Evolutionary conservation across 2,113 vertebrate genomes (phyloP).

Genomic region (Trichechus manatus): DNA sequence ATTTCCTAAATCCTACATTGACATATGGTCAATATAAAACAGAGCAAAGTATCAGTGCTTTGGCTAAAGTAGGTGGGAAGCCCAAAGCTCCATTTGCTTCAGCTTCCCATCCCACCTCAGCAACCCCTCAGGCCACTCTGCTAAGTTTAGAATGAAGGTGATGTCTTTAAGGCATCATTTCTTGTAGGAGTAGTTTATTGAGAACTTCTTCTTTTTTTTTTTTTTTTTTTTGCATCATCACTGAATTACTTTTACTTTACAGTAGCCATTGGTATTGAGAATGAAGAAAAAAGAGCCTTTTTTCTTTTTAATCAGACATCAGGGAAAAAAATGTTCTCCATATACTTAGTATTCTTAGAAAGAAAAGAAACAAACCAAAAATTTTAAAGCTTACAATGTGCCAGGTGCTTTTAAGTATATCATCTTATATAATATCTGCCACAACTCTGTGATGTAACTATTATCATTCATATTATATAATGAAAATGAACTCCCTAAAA

Average conservation of each 20-base stretch:
- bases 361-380: constrained; percentile 33
- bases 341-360: neutral
- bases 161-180: neutral
- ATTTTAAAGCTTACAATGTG: neutral
- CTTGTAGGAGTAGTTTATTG: neutral
- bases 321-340: neutral
- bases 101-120: neutral
- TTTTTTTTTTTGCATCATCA: neutral
- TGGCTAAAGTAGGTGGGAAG: neutral
- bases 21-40: neutral
- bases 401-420: neutral
- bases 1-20: neutral
- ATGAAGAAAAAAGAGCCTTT: neutral
- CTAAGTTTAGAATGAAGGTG: neutral
- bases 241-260: constrained; percentile 5
- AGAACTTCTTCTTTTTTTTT: neutral
- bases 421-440: neutral
- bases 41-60: neutral
- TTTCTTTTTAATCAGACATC: neutral
- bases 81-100: neutral
- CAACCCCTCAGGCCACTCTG: neutral
- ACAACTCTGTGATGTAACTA: neutral
- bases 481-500: neutral
- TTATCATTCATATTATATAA: constrained; percentile 24
- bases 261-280: neutral